These are phyloP conservation scores for Chlorops oryzae DNA, from an alignment of 1,140 invertebrate species.

Conservation along the genomic window DNA sequence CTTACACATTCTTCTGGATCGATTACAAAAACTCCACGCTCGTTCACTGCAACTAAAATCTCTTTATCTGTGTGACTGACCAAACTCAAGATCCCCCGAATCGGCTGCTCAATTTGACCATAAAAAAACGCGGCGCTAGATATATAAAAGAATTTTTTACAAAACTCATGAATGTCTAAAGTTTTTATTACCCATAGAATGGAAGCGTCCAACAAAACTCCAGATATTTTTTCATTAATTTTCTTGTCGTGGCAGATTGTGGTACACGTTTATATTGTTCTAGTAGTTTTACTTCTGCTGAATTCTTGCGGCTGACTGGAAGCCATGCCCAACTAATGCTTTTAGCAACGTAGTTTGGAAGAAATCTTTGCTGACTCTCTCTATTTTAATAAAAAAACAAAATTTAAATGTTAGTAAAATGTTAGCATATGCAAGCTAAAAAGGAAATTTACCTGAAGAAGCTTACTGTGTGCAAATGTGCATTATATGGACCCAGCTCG, in stretches of 20 bases:
- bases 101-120: constrained; percentile 84
- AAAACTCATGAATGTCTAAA: background rate
- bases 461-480: constrained; percentile 74
- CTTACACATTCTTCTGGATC: constrained; percentile 79
- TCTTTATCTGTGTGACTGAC: constrained; percentile 79
- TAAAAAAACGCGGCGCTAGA: constrained; percentile 76
- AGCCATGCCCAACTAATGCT: constrained; percentile 60
- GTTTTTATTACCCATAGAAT: constrained; percentile 69
- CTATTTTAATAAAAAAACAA: constrained; percentile 37
- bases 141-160: background rate
- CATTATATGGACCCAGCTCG: constrained; percentile 81
- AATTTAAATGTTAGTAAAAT: background rate
- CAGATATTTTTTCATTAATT: constrained; percentile 81
- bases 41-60: constrained; percentile 82
- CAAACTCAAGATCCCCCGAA: constrained; percentile 73
- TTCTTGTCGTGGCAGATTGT: constrained; percentile 66
- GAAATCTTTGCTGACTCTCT: constrained; percentile 64
- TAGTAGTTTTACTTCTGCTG: constrained; percentile 76
- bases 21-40: constrained; percentile 79
- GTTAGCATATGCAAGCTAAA: background rate
- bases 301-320: constrained; percentile 74
- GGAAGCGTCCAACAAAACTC: constrained; percentile 83
- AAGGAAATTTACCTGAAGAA: constrained; percentile 64
- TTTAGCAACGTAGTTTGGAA: constrained; percentile 66
- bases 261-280: constrained; percentile 84